Conservation (phyloP, 2,113 vertebrate genomes). For the mouse (Mus musculus) region DNA sequence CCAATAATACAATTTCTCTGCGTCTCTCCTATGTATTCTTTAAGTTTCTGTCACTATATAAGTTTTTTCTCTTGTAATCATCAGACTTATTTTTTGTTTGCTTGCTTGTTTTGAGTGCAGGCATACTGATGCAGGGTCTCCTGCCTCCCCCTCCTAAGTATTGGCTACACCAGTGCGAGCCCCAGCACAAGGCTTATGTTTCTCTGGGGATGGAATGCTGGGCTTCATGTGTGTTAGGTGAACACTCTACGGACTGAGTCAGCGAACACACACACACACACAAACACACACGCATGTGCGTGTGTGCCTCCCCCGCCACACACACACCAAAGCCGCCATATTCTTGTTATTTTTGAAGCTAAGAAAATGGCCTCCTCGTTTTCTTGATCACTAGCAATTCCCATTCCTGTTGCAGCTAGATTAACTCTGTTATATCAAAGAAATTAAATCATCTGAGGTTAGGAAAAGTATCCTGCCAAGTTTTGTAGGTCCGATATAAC, state of each 20-base stretch:
- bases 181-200: no score
- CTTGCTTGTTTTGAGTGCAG: background rate
- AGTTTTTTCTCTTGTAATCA: background rate
- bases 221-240: background rate
- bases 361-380: conserved; percentile 1
- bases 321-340: background rate
- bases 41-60: background rate
- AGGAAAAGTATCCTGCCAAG: background rate
- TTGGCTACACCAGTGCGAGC: background rate
- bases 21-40: background rate
- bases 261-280: no score
- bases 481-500: background rate
- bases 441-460: background rate
- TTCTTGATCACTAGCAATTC: background rate
- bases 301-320: no score
- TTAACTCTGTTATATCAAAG: conserved; percentile 3
- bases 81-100: background rate
- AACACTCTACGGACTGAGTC: background rate
- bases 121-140: background rate
- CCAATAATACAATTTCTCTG: background rate
- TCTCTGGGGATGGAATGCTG: background rate
- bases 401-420: background rate
- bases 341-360: conserved; percentile 26
- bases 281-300: no score
- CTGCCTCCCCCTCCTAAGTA: background rate